Percentiles rank a stretch among this genome's conserved stretches.
These are phyloP conservation scores for Cichladusa arquata DNA, from an alignment of 2,113 vertebrate species.

Conservation along the genomic window DNA sequence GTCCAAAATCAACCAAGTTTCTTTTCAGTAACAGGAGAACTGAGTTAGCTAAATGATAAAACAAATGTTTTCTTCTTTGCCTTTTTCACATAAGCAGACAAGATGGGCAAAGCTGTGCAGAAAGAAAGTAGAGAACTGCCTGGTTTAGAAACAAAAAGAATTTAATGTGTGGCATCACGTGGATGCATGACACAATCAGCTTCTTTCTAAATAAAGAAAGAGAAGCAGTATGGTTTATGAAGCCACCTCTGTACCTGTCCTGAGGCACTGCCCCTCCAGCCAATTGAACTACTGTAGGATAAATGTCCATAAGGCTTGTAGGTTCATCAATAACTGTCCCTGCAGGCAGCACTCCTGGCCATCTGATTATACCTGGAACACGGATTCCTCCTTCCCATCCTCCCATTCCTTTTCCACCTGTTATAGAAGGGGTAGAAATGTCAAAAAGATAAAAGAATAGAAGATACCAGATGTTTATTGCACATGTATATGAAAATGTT, in stretches of 20 bases:
- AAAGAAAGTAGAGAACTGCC: neutral
- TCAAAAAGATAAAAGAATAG: neutral
- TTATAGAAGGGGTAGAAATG: neutral
- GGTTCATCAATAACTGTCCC: conserved; percentile 79
- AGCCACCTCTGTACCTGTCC: conserved; percentile 76
- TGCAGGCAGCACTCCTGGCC: conserved; percentile 83
- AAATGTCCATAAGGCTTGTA: conserved; percentile 94
- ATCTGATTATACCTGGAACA: conserved; percentile 89
- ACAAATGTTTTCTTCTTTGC: neutral
- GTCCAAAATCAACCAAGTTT: neutral
- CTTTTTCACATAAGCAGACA: neutral
- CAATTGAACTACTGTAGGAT: conserved; percentile 83
- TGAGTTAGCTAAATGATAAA: neutral
- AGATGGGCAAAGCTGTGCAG: neutral
- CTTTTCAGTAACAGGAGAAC: neutral
- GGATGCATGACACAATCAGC: neutral
- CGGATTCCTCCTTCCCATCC: conserved; percentile 95
- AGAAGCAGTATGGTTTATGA: neutral
- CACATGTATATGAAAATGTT: neutral
- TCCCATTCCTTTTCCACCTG: conserved; percentile 90
- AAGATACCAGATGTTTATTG: neutral
- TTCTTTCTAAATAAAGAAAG: neutral
- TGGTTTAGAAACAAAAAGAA: neutral
- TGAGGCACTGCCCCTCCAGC: conserved; percentile 73
- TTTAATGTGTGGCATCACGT: neutral